Conservation (phyloP, 2,113 vertebrate species). For the Hiodon alosoides region DNA sequence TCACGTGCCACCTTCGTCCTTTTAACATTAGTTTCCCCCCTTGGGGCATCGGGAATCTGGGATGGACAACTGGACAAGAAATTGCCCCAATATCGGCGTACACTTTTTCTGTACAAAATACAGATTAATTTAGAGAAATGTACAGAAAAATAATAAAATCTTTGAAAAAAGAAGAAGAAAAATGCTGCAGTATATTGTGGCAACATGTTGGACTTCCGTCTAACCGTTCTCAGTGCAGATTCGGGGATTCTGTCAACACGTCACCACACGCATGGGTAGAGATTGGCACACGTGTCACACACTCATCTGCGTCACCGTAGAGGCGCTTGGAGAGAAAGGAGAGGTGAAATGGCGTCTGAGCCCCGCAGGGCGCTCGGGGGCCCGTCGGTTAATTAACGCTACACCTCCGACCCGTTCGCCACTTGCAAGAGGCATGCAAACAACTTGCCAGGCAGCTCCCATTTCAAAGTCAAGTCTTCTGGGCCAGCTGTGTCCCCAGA, state of each 20-base stretch:
- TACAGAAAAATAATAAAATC: too few relatives aligned
- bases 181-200: too few relatives aligned
- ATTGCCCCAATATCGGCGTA: too few relatives aligned
- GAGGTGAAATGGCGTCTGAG: slow-evolving; percentile 25
- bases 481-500: slow-evolving; percentile 71
- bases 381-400: slow-evolving; percentile 58
- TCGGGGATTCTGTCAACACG: background rate
- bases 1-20: background rate
- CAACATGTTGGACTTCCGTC: too few relatives aligned
- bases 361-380: slow-evolving; percentile 27
- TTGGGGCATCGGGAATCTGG: background rate
- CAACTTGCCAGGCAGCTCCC: slow-evolving; percentile 55
- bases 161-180: too few relatives aligned
- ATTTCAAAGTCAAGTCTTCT: slow-evolving; percentile 77
- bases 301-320: slow-evolving; percentile 22
- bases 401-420: slow-evolving; percentile 48
- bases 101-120: too few relatives aligned
- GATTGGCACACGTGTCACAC: background rate
- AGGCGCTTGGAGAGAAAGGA: slow-evolving; percentile 20
- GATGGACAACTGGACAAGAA: too few relatives aligned
- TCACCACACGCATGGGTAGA: too few relatives aligned
- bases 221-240: background rate
- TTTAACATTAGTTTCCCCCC: background rate
- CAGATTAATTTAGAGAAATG: too few relatives aligned
- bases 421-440: slow-evolving; percentile 57